Conservation (phyloP, 2,888 invertebrate species). For the Meloe dianella region DNA sequence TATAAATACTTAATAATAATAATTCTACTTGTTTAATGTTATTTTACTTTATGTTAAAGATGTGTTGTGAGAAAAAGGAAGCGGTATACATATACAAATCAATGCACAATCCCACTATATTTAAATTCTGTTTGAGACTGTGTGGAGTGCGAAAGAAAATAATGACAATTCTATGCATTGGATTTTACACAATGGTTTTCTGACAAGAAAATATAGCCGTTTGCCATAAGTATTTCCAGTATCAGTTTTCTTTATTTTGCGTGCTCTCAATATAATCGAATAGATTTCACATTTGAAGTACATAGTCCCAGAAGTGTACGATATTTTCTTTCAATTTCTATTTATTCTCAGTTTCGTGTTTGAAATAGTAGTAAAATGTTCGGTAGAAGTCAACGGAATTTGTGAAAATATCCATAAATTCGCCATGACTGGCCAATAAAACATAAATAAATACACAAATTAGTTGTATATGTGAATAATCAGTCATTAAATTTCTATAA, state of each 20-base stretch:
- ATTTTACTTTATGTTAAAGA: neutral
- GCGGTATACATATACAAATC: neutral
- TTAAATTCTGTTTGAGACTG: constrained; percentile 33
- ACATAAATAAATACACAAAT: neutral
- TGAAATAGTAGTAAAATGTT: neutral
- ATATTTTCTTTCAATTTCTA: constrained; percentile 20
- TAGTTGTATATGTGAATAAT: neutral
- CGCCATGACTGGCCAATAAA: neutral
- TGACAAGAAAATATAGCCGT: constrained; percentile 47
- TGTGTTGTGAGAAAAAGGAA: too few relatives aligned
- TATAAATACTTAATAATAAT: neutral
- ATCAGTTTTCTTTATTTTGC: constrained; percentile 45
- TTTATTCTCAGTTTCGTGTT: neutral
- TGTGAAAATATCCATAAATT: constrained; percentile 1
- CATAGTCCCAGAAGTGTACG: neutral
- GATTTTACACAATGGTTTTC: constrained; percentile 48
- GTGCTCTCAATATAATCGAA: constrained; percentile 38
- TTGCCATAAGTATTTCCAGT: constrained; percentile 37
- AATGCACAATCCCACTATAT: neutral
- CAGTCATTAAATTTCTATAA: neutral
- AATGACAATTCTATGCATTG: constrained; percentile 54
- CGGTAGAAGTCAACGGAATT: neutral
- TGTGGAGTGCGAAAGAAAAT: constrained; percentile 45
- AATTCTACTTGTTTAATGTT: neutral
- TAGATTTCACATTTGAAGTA: constrained; percentile 34